phyloP scores from a whole-genome alignment of 1,140 invertebrate species.

The Ostrea denselamellosa region DNA sequence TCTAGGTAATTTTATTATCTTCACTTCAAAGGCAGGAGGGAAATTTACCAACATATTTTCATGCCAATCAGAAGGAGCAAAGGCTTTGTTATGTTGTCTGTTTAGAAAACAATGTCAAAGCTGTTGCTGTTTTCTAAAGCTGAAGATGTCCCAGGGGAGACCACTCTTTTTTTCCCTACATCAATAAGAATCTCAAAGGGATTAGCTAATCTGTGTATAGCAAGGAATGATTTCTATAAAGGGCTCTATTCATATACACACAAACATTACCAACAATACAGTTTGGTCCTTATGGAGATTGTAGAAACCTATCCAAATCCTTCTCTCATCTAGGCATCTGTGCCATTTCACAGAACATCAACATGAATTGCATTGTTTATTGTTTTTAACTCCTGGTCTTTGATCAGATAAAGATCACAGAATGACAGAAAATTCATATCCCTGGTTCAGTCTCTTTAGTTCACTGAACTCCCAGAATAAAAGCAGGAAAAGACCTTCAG shows the following conservation, averaged over 20 bases:
- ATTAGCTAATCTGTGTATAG: background rate
- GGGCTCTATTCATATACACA: background rate
- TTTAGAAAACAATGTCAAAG: conserved; percentile 8
- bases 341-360: background rate
- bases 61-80: background rate
- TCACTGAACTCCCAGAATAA: background rate
- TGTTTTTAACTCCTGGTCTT: background rate
- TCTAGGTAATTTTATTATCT: conserved; percentile 21
- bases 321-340: background rate
- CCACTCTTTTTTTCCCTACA: background rate
- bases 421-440: conserved; percentile 29
- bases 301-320: background rate
- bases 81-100: background rate
- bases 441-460: background rate
- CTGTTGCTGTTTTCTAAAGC: background rate
- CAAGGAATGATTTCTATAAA: background rate
- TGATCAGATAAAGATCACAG: background rate
- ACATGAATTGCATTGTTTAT: background rate
- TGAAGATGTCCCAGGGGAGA: background rate
- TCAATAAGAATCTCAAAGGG: background rate
- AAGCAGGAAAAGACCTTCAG: background rate
- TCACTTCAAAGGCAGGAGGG: conserved; percentile 5
- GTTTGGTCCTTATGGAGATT: background rate
- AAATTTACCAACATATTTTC: background rate
- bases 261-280: background rate